These are phyloP conservation scores for Falcaria lacertinaria DNA, from an alignment of 2,888 invertebrate species.

Conservation along the genomic window DNA sequence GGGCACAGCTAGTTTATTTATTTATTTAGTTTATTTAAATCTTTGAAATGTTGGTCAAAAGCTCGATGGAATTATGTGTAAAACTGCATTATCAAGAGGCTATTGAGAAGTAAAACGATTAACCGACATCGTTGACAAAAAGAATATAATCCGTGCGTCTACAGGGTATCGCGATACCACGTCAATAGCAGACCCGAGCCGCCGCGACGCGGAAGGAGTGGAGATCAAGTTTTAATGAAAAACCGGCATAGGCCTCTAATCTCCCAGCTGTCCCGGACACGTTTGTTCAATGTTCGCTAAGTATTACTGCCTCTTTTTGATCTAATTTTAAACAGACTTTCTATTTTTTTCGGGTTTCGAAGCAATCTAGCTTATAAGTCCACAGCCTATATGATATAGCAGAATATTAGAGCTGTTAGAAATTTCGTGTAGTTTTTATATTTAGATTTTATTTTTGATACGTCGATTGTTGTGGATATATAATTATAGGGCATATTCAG, in stretches of 20 bases:
- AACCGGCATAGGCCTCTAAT: conserved; percentile 31
- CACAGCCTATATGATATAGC: too few relatives aligned
- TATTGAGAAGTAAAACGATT: neutral
- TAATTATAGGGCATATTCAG: too few relatives aligned
- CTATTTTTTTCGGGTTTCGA: neutral
- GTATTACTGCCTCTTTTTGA: neutral
- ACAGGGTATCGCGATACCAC: conserved; percentile 16
- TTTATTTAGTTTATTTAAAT: too few relatives aligned
- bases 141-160: conserved; percentile 7
- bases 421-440: too few relatives aligned
- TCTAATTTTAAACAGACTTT: neutral
- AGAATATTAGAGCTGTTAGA: too few relatives aligned
- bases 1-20: too few relatives aligned
- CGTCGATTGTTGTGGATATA: too few relatives aligned
- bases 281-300: conserved; percentile 16
- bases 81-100: neutral
- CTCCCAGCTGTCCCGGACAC: conserved; percentile 36
- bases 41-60: too few relatives aligned
- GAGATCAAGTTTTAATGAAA: conserved; percentile 47
- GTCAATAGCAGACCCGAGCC: conserved; percentile 23
- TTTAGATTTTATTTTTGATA: too few relatives aligned
- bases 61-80: too few relatives aligned
- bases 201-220: conserved; percentile 13
- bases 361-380: too few relatives aligned
- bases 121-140: conserved; percentile 8